Evolutionary conservation across 2,113 vertebrate species (phyloP).

Genomic region (Cariama cristata): DNA sequence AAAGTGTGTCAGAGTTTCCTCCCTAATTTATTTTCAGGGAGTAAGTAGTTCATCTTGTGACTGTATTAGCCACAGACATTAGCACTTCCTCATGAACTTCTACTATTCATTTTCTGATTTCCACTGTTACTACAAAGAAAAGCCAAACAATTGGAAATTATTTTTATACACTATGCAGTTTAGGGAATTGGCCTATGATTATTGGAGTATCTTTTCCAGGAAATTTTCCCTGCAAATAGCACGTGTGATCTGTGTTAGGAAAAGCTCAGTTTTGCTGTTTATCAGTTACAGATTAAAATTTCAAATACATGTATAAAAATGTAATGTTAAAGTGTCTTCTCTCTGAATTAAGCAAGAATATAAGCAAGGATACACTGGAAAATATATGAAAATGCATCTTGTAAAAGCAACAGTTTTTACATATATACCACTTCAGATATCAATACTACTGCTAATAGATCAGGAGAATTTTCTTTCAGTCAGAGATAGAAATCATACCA

Average conservation of each 20-base stretch:
- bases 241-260: neutral
- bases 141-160: neutral
- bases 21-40: neutral
- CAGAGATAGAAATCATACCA: conserved; percentile 62
- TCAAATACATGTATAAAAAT: neutral
- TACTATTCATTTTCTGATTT: neutral
- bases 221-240: neutral
- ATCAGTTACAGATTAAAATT: neutral
- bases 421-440: neutral
- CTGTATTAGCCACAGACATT: neutral
- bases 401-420: neutral
- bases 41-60: neutral
- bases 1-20: neutral
- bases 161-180: neutral
- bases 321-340: fast-evolving
- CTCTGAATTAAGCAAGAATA: neutral
- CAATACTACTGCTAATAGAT: conserved; percentile 51
- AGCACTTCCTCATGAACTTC: neutral
- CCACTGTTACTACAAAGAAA: neutral
- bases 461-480: conserved; percentile 59
- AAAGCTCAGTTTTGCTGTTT: neutral
- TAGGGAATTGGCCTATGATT: neutral
- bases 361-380: neutral
- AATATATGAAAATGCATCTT: neutral
- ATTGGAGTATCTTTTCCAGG: neutral